phyloP scores from a whole-genome alignment of 2,113 vertebrate genomes.

The Podarcis cretensis region DNA sequence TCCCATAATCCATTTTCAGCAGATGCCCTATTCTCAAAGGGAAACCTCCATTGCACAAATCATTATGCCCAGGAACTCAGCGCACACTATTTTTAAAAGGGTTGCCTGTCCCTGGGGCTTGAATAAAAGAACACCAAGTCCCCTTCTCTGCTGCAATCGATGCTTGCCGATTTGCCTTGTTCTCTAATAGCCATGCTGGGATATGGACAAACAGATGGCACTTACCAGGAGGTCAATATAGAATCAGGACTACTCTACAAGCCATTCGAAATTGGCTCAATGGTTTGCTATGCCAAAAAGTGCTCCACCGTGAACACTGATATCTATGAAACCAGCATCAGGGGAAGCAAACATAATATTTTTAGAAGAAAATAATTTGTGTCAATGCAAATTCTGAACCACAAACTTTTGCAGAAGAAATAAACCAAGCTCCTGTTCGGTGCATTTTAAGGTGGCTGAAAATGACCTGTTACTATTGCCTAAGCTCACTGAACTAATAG shows the following conservation, averaged over 20 bases:
- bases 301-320: neutral
- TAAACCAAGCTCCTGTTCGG: neutral
- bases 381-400: neutral
- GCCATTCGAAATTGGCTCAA: neutral
- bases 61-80: slow-evolving; percentile 42
- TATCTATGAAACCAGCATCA: neutral
- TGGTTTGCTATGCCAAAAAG: neutral
- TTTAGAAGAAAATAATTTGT: neutral
- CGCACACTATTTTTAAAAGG: slow-evolving; percentile 26
- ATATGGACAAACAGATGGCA: neutral
- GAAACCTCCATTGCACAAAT: slow-evolving; percentile 39
- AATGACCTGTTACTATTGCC: neutral
- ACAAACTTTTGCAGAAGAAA: neutral
- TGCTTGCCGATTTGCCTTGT: slow-evolving; percentile 14
- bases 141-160: neutral
- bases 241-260: neutral
- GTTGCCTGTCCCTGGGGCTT: slow-evolving; percentile 40
- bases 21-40: slow-evolving; percentile 48
- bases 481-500: too few species aligned
- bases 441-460: neutral
- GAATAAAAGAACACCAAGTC: slow-evolving; percentile 34
- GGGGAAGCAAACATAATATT: neutral
- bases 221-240: neutral
- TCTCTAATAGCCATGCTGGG: neutral
- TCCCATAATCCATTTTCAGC: slow-evolving; percentile 58